A percentile compares a stretch with the other conserved stretches of the same genome.
phyloP scores from a whole-genome alignment of 2,888 invertebrate genomes.

The Orthosia incerta region DNA sequence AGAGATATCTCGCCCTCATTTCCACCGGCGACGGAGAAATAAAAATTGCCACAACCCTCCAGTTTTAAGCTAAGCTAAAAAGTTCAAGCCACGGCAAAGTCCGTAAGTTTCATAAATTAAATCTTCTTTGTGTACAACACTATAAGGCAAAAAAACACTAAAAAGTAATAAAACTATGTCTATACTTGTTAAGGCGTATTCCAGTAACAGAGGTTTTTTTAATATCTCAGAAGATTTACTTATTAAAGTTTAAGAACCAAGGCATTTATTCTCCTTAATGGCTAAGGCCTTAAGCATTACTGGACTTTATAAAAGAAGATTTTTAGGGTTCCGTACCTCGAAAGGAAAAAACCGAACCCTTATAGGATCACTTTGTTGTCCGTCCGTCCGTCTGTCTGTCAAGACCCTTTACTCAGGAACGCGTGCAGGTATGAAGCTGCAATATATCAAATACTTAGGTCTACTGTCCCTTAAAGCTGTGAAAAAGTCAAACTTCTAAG shows the following conservation, averaged over 20 bases:
- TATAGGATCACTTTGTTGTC: too few relatives aligned
- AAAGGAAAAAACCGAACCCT: too few relatives aligned
- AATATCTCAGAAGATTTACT: not conserved
- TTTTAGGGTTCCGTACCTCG: too few relatives aligned
- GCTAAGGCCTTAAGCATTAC: not conserved
- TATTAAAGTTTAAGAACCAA: not conserved
- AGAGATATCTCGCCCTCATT: conserved; percentile 16
- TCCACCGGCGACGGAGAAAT: conserved; percentile 5
- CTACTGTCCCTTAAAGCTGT: too few relatives aligned
- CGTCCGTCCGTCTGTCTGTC: too few relatives aligned
- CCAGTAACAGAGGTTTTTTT: conserved; percentile 14
- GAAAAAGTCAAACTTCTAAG: too few relatives aligned
- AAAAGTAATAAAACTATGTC: conserved; percentile 57
- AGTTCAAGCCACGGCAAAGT: conserved; percentile 32
- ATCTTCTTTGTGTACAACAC: conserved; percentile 52
- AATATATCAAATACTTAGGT: too few relatives aligned
- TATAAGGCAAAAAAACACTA: conserved; percentile 49
- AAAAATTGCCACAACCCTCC: conserved; percentile 43
- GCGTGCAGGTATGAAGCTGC: too few relatives aligned
- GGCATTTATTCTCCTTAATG: too few relatives aligned
- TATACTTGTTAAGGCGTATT: conserved; percentile 28
- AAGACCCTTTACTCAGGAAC: too few relatives aligned
- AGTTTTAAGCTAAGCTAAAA: conserved; percentile 34
- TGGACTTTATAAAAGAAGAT: not conserved
- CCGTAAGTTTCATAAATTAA: conserved; percentile 59